These are phyloP conservation scores for Polypterus bichir DNA, from an alignment of 2,113 vertebrate genomes.

Conservation along the genomic window DNA sequence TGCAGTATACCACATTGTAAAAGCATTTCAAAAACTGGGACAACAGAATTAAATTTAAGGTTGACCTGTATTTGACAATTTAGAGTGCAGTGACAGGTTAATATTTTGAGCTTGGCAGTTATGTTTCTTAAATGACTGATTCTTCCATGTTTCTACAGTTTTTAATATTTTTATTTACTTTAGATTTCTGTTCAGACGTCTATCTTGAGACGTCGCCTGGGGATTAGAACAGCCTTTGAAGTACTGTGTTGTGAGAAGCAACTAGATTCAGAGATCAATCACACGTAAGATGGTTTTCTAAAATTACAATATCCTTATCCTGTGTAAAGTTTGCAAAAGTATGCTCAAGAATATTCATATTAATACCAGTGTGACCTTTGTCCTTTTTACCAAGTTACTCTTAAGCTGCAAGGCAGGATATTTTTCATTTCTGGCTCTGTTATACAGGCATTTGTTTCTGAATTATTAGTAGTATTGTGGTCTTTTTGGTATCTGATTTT, in stretches of 20 bases:
- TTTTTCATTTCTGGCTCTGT: no score
- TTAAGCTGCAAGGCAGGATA: no score
- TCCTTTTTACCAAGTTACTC: neutral
- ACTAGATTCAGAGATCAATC: neutral
- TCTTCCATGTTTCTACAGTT: no score
- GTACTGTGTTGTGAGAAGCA: slow-evolving; percentile 52
- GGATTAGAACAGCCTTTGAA: slow-evolving; percentile 78
- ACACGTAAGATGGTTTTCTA: slow-evolving; percentile 11
- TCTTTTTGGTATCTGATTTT: neutral
- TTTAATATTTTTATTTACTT: neutral
- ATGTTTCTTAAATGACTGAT: neutral
- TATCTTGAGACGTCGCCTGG: slow-evolving; percentile 73
- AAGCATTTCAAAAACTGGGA: no score
- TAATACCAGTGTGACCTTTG: no score
- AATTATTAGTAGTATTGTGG: no score
- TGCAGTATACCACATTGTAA: no score
- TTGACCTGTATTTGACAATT: no score
- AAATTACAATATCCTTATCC: neutral
- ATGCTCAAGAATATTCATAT: neutral
- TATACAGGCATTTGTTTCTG: no score
- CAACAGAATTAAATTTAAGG: no score
- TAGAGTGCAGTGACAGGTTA: neutral
- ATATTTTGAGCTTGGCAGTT: neutral
- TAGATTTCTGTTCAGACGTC: slow-evolving; percentile 87
- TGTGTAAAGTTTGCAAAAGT: neutral